Evolutionary conservation across 2,797 vertebrate species (phyloP), one percentile per base, ranked within the genome.

Genomic region (Dendrocincla tyrannina): DNA sequence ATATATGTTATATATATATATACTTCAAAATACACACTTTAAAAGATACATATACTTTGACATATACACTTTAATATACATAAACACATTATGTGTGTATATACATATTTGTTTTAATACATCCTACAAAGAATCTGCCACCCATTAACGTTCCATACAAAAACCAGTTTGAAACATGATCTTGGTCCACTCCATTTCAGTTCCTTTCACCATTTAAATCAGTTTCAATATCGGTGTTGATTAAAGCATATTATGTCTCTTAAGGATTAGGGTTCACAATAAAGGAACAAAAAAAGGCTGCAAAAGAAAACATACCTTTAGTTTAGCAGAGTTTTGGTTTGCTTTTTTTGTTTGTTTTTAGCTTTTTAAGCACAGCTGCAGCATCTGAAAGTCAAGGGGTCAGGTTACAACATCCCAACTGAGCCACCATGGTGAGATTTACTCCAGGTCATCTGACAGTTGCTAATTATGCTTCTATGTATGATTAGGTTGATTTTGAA

Each of bases 211-310:
- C 25, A 25, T 58, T 88, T 52, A 68, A 63, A 35, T 44, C 37
- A 46, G 12, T 27, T 30, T 79, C 39, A 35, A 10, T 41, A 18
- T 53, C 24, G 23, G 17, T 53, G n/a, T 47, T 49, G 46, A 42
- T 59, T 66, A 96, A 91, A 55, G 67, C 15, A 53, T n/a, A 27
- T 64, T 92, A 69, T 66, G 79, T 81, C 93, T 37, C 37, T 83
- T 42, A 64, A 66, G 70, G 78, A 55, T 66, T 76, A 49, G 46
- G 12, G 22, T 47, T 47, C 46, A 47, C 23, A 47, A 47, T 47
- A 24, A 47, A 49, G 46, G 73, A 94, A 88, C 1, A 4, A 55
- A 37, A 20, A 33, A 37, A 44, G 24, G 16, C 67, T 83, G 44
- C 33, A 49, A 49, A 69, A 49, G 22, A 55, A 74, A 74, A n/a